These are phyloP conservation scores for Hydractinia symbiolongicarpus DNA, from an alignment of 30 jellyfish, hydroid and myxozoan species.

Conservation along the genomic window DNA sequence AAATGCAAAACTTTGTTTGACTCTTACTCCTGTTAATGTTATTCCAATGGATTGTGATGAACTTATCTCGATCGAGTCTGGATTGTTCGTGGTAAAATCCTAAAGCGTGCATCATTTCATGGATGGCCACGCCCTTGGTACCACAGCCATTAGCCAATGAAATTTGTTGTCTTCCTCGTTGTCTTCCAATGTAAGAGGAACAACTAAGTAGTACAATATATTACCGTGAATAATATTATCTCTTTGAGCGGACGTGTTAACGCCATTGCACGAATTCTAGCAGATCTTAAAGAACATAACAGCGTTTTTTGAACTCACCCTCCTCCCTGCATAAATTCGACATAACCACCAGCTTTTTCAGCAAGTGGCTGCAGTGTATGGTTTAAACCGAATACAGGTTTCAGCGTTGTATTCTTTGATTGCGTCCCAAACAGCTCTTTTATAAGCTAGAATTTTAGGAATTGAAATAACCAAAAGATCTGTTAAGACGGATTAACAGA, in stretches of 20 bases:
- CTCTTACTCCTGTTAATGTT: neutral
- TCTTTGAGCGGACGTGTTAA: too few relatives aligned
- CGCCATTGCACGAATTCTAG: too few relatives aligned
- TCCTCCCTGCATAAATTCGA: too few relatives aligned
- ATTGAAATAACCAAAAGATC: too few relatives aligned
- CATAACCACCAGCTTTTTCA: neutral
- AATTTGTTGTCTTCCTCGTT: conserved; percentile 68
- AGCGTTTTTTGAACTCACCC: too few relatives aligned
- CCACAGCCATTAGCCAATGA: conserved; percentile 70
- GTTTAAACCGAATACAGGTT: too few relatives aligned
- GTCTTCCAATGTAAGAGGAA: conserved; percentile 74
- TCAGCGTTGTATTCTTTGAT: too few relatives aligned
- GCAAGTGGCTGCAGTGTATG: neutral
- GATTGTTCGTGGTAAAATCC: conserved; percentile 20
- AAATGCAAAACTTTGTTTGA: neutral
- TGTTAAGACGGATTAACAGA: too few relatives aligned
- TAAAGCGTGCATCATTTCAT: conserved; percentile 75
- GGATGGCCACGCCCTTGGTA: conserved; percentile 63
- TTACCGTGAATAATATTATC: too few relatives aligned
- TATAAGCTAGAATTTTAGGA: too few relatives aligned
- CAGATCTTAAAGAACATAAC: too few relatives aligned
- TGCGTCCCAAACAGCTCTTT: too few relatives aligned
- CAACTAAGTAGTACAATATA: conserved; percentile 32
- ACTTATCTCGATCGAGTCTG: conserved; percentile 9
- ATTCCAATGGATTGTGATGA: neutral